Percentiles rank a stretch among this genome's conserved stretches.
These are phyloP conservation scores for Eulacestoma nigropectus DNA, from an alignment of 2,113 vertebrate genomes.

Conservation along the genomic window DNA sequence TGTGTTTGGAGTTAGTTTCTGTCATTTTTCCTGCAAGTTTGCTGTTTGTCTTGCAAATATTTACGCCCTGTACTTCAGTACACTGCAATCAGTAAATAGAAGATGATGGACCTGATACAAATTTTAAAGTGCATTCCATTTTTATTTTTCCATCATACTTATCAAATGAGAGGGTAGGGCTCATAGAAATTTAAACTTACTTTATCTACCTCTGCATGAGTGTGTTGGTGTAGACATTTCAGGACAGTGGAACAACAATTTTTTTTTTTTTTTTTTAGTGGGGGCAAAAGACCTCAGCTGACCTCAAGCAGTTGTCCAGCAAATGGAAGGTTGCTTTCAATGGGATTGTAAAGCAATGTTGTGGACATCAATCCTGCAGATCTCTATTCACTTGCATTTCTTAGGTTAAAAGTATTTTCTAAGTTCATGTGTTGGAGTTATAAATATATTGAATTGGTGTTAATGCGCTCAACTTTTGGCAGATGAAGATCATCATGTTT, in stretches of 20 bases:
- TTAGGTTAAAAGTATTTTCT: background rate
- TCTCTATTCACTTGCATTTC: background rate
- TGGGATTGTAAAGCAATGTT: background rate
- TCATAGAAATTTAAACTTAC: background rate
- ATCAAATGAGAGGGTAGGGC: background rate
- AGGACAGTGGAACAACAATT: background rate
- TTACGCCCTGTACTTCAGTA: background rate
- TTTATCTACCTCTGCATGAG: background rate
- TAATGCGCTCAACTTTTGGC: slow-evolving; percentile 20
- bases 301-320: background rate
- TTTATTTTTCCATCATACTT: background rate
- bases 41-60: background rate
- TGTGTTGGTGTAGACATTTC: background rate
- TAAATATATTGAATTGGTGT: background rate
- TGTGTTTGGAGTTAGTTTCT: background rate
- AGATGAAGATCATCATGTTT: slow-evolving; percentile 25
- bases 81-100: background rate
- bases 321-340: background rate
- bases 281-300: background rate
- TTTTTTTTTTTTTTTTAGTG: background rate
- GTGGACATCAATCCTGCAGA: background rate
- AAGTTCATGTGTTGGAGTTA: background rate
- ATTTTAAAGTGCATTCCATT: background rate
- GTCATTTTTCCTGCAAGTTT: background rate
- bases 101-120: background rate